phyloP scores from a whole-genome alignment of 23 tunicate species.

The Clavelina lepadiformis region DNA sequence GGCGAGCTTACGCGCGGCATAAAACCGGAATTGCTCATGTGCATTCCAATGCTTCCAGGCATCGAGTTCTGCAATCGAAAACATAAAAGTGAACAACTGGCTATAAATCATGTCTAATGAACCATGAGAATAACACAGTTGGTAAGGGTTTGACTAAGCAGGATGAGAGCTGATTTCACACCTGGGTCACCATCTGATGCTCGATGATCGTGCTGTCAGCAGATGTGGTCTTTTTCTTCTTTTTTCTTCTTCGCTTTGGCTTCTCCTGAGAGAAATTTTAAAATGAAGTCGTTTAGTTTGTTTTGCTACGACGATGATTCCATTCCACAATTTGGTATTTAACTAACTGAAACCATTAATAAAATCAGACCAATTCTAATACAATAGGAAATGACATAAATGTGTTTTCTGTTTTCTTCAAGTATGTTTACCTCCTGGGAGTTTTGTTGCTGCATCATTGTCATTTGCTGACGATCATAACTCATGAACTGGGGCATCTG shows the following conservation, averaged over 20 bases:
- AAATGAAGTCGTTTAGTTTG: background rate
- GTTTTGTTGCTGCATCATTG: background rate
- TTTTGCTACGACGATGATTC: too few relatives aligned
- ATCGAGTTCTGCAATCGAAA: background rate
- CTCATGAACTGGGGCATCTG: conserved; percentile 20
- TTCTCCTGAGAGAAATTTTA: conserved; percentile 32
- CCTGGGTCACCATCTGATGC: conserved; percentile 19
- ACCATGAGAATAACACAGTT: too few relatives aligned
- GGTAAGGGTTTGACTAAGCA: too few relatives aligned
- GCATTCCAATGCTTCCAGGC: background rate
- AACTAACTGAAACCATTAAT: too few relatives aligned
- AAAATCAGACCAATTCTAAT: too few relatives aligned
- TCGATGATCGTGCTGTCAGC: conserved; percentile 27
- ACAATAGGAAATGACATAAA: too few relatives aligned
- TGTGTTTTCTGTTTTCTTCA: background rate
- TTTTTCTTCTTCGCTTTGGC: conserved; percentile 67
- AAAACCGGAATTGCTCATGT: background rate
- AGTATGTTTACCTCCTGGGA: background rate
- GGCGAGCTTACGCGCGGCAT: background rate
- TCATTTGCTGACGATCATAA: background rate
- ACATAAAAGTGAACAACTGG: background rate
- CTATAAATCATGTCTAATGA: too few relatives aligned
- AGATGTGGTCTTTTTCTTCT: conserved; percentile 30
- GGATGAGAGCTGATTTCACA: too few relatives aligned
- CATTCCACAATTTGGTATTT: too few relatives aligned